Percentiles rank a stretch among this genome's conserved stretches.
phyloP scores from a whole-genome alignment of 2,888 invertebrate genomes.

The Acanthosepion lycidas region DNA sequence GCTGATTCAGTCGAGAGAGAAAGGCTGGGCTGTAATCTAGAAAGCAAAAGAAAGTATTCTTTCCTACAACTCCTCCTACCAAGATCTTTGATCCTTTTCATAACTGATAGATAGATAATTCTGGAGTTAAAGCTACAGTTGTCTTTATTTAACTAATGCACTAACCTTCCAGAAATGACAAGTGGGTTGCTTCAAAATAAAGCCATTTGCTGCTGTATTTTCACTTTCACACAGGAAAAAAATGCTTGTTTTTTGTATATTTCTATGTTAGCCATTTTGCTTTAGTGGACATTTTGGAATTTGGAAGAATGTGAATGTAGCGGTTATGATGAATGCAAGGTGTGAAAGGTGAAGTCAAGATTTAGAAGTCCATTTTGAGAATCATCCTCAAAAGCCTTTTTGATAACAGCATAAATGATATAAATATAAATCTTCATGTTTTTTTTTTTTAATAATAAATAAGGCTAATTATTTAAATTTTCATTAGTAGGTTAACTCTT shows the following conservation, averaged over 20 bases:
- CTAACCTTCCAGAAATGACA: neutral
- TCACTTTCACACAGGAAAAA: neutral
- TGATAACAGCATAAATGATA: too few relatives aligned
- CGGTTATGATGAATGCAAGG: neutral
- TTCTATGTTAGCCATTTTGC: too few relatives aligned
- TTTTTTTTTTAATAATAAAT: too few relatives aligned
- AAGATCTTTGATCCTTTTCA: neutral
- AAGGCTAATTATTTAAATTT: too few relatives aligned
- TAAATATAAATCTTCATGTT: too few relatives aligned
- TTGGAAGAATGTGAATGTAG: neutral
- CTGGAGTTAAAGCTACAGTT: neutral
- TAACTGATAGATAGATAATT: neutral
- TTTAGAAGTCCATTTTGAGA: neutral
- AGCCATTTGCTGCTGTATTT: neutral
- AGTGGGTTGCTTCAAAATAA: neutral
- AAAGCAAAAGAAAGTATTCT: neutral
- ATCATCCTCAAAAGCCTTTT: neutral
- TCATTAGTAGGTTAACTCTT: too few relatives aligned
- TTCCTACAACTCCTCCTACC: neutral
- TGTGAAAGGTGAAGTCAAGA: neutral
- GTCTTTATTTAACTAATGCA: neutral
- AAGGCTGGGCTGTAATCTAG: neutral
- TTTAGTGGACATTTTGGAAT: neutral
- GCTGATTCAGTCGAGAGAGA: conserved; percentile 21
- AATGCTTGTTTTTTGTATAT: neutral